Evolutionary conservation across 2,113 vertebrate genomes (phyloP).

Genomic region (Corythaixoides concolor): DNA sequence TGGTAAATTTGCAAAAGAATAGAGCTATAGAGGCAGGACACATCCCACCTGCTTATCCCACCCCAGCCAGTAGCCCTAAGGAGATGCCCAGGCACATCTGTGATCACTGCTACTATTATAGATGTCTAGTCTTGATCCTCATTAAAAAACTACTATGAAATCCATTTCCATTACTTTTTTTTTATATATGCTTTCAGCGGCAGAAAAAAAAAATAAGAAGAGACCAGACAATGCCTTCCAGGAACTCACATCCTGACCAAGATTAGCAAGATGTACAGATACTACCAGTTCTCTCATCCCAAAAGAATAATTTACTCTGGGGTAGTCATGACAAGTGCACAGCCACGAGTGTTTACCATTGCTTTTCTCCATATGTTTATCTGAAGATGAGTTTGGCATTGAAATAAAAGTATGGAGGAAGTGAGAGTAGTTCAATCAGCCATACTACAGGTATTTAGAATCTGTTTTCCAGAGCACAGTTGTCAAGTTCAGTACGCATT

Average conservation of each 20-base stretch:
- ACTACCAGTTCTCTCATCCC: not conserved
- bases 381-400: not conserved
- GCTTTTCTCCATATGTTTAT: not conserved
- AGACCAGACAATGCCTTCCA: not conserved
- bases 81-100: not conserved
- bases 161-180: not conserved
- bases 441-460: not conserved
- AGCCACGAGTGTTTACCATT: not conserved
- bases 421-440: not conserved
- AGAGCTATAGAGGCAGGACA: not conserved
- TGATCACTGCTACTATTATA: not conserved
- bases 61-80: accelerated
- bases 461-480: not conserved
- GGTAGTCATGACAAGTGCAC: not conserved
- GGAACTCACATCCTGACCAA: not conserved
- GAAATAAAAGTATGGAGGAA: not conserved
- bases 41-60: not conserved
- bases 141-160: not conserved
- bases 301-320: not conserved
- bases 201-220: not conserved
- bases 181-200: not conserved
- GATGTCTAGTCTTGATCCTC: not conserved
- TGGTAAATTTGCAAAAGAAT: not conserved
- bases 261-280: not conserved
- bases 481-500: not conserved